Evolutionary conservation across 2,113 vertebrate genomes (phyloP), one percentile per base, ranked within the genome.

Genomic region (Climacteris rufus): DNA sequence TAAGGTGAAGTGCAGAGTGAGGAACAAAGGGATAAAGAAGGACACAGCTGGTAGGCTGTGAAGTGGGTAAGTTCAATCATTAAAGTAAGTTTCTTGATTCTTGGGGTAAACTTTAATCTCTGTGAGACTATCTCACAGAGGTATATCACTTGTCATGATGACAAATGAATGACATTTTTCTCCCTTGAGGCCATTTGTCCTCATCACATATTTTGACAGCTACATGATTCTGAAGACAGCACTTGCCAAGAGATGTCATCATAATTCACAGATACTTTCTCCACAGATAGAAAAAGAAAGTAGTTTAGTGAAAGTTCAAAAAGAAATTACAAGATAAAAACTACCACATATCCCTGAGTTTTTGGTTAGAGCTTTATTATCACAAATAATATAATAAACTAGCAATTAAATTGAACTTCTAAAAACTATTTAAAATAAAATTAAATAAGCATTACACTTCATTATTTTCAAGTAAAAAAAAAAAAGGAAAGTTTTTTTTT

Each of bases 161-260:
- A 95, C 80, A 97, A 96, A 96, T 3, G 4, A 94, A 93, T 94
- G 91, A 92, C 87, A 97, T 94, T 96, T 95, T 92, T 83, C 68
- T 94, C 85, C 69, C 94, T 92, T 94, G 83, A 95, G 93, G 93
- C 85, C 53, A 90, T 92, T 94, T 97, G 95, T 95, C 91, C 97
- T 97, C 92, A 95, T 94, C 90, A 76, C 47, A 74, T 95, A 93
- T 96, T 97, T 97, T 97, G 94, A 97, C 95, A 97, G 89, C 39
- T 96, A 95, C 89, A 94, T 89, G 92, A 87, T 93, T 95, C 90
- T 88, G 65, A 82, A 94, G 75, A 84, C 66, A 93, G 81, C 31
- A 53, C 69, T 96, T 96, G 89, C 93, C 90, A 97, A 93, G 54
- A 88, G 54, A 79, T 93, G 83, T 95, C 94, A 97, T 82, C 42